Conservation (phyloP, 2,888 invertebrate genomes). For the Oxyteleia sp. region DNA sequence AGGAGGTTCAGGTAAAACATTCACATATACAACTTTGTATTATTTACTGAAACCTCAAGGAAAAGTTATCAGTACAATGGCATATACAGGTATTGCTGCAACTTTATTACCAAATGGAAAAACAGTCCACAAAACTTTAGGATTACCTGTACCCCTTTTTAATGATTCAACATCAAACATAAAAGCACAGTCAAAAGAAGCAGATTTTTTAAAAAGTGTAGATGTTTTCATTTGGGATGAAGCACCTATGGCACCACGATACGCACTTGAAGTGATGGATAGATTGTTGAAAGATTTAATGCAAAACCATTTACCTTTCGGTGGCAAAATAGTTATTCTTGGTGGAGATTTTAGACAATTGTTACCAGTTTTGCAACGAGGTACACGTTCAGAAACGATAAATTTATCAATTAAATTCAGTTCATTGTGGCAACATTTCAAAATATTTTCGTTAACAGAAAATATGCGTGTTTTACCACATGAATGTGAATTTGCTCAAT, state of each 20-base stretch:
- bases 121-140: slow-evolving; percentile 82
- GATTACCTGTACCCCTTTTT: too few relatives aligned
- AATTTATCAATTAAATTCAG: too few relatives aligned
- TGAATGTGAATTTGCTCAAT: too few relatives aligned
- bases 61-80: slow-evolving; percentile 46
- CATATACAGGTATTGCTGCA: slow-evolving; percentile 58
- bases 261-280: slow-evolving; percentile 47
- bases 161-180: slow-evolving; percentile 47
- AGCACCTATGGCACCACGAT: too few relatives aligned
- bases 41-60: slow-evolving; percentile 54
- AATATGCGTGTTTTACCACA: too few relatives aligned
- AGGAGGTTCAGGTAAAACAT: slow-evolving; percentile 87
- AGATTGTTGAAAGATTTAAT: slow-evolving; percentile 73
- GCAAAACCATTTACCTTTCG: slow-evolving; percentile 69
- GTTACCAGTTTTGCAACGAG: slow-evolving; percentile 39
- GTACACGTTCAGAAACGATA: slow-evolving; percentile 47
- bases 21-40: slow-evolving; percentile 79
- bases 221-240: too few relatives aligned
- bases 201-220: slow-evolving; percentile 3
- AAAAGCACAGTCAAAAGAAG: slow-evolving; percentile 13
- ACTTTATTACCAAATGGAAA: slow-evolving; percentile 75
- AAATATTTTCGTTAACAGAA: too few relatives aligned
- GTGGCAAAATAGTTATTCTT: slow-evolving; percentile 24
- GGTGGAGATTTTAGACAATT: too few relatives aligned
- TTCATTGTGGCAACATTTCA: too few relatives aligned